These are phyloP conservation scores for Nycticryphes semicollaris DNA, from an alignment of 2,113 vertebrate genomes.

Conservation along the genomic window DNA sequence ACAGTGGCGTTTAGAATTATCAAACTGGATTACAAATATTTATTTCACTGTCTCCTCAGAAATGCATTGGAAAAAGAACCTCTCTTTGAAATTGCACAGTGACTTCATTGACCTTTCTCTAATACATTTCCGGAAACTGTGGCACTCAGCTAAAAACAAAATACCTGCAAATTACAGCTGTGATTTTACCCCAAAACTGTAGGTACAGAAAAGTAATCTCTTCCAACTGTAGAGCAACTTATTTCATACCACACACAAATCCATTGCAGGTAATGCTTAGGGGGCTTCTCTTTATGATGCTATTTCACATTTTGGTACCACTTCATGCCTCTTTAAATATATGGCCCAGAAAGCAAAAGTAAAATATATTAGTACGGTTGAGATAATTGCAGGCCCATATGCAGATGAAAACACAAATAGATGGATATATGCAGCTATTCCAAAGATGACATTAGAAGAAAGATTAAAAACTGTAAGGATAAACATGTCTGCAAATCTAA, in stretches of 20 bases:
- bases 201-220: not conserved
- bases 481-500: not conserved
- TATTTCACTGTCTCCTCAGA: conserved; percentile 2
- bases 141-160: not conserved
- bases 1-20: not conserved
- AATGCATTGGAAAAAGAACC: not conserved
- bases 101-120: not conserved
- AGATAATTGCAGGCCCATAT: not conserved
- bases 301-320: not conserved
- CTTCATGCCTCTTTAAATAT: not conserved
- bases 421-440: not conserved
- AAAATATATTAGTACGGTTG: not conserved
- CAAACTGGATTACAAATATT: not conserved
- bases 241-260: not conserved
- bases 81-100: not conserved
- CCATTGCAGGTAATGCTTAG: not conserved
- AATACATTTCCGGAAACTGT: not conserved
- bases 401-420: not conserved
- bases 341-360: not conserved
- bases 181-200: not conserved
- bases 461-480: not conserved
- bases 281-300: not conserved
- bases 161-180: not conserved
- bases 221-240: not conserved
- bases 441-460: not conserved